Evolutionary conservation across 1,140 invertebrate genomes (phyloP).

Genomic region (Ditylenchus dipsaci): DNA sequence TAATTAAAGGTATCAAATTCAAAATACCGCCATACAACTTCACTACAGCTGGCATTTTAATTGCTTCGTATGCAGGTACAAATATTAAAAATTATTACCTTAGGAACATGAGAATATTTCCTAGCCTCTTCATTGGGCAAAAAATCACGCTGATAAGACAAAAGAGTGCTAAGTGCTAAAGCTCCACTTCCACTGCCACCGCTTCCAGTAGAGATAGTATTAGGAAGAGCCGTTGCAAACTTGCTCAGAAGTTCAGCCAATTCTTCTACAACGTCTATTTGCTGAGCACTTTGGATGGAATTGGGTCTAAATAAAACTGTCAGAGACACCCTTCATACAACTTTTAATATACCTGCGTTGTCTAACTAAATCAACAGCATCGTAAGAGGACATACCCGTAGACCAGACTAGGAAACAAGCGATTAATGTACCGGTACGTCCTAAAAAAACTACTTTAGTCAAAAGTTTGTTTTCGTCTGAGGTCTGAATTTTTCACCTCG

Average conservation of each 20-base stretch:
- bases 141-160: slow-evolving; percentile 37
- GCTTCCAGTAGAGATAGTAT: background rate
- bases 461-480: no score
- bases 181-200: slow-evolving; percentile 12
- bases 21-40: no score
- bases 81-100: no score
- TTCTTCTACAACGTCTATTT: slow-evolving; percentile 39
- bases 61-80: no score
- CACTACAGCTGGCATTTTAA: no score
- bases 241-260: slow-evolving; percentile 27
- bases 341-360: slow-evolving; percentile 20
- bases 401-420: slow-evolving; percentile 44
- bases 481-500: no score
- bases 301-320: slow-evolving; percentile 38
- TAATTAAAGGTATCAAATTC: no score
- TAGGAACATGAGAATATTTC: slow-evolving; percentile 35
- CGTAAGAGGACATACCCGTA: slow-evolving; percentile 18
- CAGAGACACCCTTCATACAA: slow-evolving; percentile 2
- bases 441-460: slow-evolving; percentile 2
- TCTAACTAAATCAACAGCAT: slow-evolving; percentile 38
- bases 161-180: slow-evolving; percentile 18
- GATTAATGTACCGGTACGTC: slow-evolving; percentile 41
- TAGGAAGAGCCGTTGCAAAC: slow-evolving; percentile 29
- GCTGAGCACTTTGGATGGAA: slow-evolving; percentile 41
- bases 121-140: slow-evolving; percentile 45